Evolutionary conservation across 2,113 vertebrate genomes (phyloP).

Genomic region (Xenopus laevis): DNA sequence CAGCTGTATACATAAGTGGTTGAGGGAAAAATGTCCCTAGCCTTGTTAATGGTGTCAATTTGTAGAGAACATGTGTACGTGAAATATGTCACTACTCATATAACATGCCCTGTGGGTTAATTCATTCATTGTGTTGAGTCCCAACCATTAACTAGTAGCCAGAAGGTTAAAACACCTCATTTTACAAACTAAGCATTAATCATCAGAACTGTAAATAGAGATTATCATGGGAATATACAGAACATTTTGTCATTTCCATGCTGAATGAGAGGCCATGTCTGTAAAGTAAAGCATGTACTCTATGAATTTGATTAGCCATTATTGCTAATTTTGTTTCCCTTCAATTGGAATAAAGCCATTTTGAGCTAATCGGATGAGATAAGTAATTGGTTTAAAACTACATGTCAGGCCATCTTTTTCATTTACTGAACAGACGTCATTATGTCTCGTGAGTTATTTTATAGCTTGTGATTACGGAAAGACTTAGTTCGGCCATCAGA

Average conservation of each 20-base stretch:
- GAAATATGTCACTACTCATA: slow-evolving; percentile 28
- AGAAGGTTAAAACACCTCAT: slow-evolving; percentile 19
- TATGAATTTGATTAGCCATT: slow-evolving; percentile 34
- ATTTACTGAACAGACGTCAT: slow-evolving; percentile 29
- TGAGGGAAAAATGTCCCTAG: background rate
- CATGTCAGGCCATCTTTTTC: slow-evolving; percentile 34
- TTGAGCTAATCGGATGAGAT: slow-evolving; percentile 39
- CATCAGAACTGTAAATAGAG: slow-evolving; percentile 26
- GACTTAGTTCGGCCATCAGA: too few relatives aligned
- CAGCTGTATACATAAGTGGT: background rate
- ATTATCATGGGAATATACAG: slow-evolving; percentile 23
- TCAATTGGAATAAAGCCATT: accelerated
- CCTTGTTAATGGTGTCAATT: slow-evolving; percentile 7
- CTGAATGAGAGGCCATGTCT: slow-evolving; percentile 12
- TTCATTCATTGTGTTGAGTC: slow-evolving; percentile 13
- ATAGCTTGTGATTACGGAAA: slow-evolving; percentile 8
- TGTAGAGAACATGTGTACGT: slow-evolving; percentile 8
- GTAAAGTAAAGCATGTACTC: slow-evolving; percentile 27
- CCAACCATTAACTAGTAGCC: slow-evolving; percentile 33
- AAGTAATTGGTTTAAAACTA: slow-evolving; percentile 42
- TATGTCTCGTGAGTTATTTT: slow-evolving; percentile 18
- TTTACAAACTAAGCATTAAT: slow-evolving; percentile 11
- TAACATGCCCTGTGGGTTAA: slow-evolving; percentile 6
- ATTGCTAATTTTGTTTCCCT: slow-evolving; percentile 17
- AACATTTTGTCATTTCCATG: slow-evolving; percentile 21